Evolutionary conservation across 2,113 vertebrate species (phyloP).

Genomic region (Scophthalmus maximus): DNA sequence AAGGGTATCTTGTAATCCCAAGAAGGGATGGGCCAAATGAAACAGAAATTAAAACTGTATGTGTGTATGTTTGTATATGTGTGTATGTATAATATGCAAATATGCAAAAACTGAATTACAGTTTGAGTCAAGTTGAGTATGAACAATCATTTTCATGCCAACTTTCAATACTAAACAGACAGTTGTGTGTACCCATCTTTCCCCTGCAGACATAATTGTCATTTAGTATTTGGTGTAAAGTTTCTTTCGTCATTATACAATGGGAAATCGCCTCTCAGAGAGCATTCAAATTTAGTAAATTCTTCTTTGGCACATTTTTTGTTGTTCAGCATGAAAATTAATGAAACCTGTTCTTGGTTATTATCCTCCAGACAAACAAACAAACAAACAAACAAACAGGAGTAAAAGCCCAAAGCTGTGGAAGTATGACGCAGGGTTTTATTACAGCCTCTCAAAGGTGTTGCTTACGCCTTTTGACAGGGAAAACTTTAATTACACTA

Average conservation of each 20-base stretch:
- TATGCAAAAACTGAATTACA: too few species aligned
- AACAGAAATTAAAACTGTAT: too few species aligned
- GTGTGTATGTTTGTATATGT: too few species aligned
- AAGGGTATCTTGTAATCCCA: too few species aligned
- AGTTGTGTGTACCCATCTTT: too few species aligned
- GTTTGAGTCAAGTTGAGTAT: too few species aligned
- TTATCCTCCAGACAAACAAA: constrained; percentile 10
- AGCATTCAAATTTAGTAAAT: background rate
- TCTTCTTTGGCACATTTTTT: background rate
- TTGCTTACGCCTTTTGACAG: constrained; percentile 47
- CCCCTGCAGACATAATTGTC: background rate
- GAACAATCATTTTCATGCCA: too few species aligned
- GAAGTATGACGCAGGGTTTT: constrained; percentile 51
- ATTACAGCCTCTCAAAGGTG: constrained; percentile 52
- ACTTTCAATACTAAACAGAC: too few species aligned
- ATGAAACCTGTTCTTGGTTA: constrained; percentile 36
- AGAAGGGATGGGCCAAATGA: too few species aligned
- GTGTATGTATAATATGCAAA: too few species aligned
- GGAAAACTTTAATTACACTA: constrained; percentile 37
- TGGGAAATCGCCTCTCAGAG: too few species aligned
- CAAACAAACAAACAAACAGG: constrained; percentile 35
- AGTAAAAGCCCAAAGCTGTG: constrained; percentile 13
- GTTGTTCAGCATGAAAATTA: constrained; percentile 3
- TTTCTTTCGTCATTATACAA: too few species aligned
- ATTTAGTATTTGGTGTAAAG: background rate